Percentiles rank a stretch among this genome's conserved stretches.
phyloP scores from a whole-genome alignment of 2,888 invertebrate genomes.

The Bruchidius siliquastri region DNA sequence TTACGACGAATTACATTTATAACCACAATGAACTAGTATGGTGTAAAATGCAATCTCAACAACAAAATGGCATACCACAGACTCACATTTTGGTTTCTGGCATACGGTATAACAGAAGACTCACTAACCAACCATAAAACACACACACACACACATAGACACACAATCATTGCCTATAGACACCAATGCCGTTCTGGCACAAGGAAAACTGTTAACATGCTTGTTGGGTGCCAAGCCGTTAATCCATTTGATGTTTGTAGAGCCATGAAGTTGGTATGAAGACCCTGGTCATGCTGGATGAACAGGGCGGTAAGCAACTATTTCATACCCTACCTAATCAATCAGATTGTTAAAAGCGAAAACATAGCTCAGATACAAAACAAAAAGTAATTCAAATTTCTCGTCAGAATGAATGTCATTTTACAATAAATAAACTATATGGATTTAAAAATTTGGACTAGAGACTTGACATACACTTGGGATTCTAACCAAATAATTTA shows the following conservation, averaged over 20 bases:
- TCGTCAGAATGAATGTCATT: too few relatives aligned
- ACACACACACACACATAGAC: too few relatives aligned
- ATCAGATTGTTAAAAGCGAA: not conserved
- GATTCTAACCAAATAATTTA: too few relatives aligned
- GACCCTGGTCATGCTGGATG: constrained; percentile 99
- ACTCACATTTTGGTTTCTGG: not conserved
- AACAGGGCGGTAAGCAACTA: constrained; percentile 98
- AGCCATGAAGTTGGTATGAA: constrained; percentile 99
- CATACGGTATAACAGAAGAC: not conserved
- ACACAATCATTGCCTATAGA: not conserved
- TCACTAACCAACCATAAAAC: not conserved
- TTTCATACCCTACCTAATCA: constrained; percentile 14
- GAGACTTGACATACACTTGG: too few relatives aligned
- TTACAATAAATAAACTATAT: too few relatives aligned
- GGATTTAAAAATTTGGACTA: too few relatives aligned
- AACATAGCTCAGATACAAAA: not conserved
- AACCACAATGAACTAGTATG: too few relatives aligned
- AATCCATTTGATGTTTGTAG: constrained; percentile 66
- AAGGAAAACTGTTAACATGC: not conserved
- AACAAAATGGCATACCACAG: not conserved
- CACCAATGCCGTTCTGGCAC: not conserved
- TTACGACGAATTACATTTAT: too few relatives aligned
- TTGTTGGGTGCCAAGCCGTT: constrained; percentile 19
- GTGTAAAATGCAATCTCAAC: too few relatives aligned
- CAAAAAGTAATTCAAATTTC: too few relatives aligned